Evolutionary conservation across 2,797 vertebrate genomes (phyloP), one percentile per base, ranked within the genome.

Genomic region (Apogon hyalosoma): DNA sequence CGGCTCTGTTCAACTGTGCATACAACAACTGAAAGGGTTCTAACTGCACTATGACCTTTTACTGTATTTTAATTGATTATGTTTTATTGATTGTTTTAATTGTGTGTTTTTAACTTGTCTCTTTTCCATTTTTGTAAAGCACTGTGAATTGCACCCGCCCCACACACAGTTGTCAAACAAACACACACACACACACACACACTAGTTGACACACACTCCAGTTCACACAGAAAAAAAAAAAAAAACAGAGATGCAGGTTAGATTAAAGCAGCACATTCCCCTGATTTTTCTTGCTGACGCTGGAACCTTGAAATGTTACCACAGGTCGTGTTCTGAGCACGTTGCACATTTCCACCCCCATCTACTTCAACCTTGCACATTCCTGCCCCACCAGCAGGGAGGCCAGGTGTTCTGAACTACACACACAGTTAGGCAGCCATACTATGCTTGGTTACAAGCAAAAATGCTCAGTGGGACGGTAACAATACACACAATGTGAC

Each of bases 231-330:
- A 68, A 14, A 53, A 57, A 65, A 48, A 52, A 38, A 39, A 38
- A 57, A 57, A 80, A 75, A 79, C 57, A 83, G 64, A 79, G 73
- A 86, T 78, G 69, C 77, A 75, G 73, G 82, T 87, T 83, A 88
- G 81, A 91, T 92, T 87, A 89, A 90, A 92, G 83, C 75, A 86
- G 80, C 85, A 87, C 86, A 88, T 90, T 88, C 79, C 70, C 64
- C 57, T 47, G 65, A 81, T 82, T 83, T 84, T 75, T 51, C 73
- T 81, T 85, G 88, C 88, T 90, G 88, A 89, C 58, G 53, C 51
- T 38, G 70, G 78, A 77, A 83, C 77, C 79, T 92, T 84, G 82
- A 75, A 88, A 83, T 82, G 82, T 76, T 84, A 84, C 59, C 77
- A 36, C 74, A 76, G 84, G 79, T 88, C 69, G 11, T 71, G 72